These are phyloP conservation scores for Epizoanthus stellaris DNA, from an alignment of 92 coral and sea anemone genomes.

Conservation along the genomic window DNA sequence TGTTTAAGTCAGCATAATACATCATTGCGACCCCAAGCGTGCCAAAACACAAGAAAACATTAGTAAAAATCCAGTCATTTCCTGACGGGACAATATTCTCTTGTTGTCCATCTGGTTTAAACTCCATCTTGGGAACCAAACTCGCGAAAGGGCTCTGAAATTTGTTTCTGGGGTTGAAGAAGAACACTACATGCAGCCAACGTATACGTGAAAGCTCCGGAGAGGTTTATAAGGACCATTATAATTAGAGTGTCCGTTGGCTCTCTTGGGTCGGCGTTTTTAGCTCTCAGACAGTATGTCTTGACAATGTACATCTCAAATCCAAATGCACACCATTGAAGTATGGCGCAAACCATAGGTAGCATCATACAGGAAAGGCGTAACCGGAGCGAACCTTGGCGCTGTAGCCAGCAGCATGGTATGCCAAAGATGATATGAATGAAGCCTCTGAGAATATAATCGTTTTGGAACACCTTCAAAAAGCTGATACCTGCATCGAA, in stretches of 20 bases:
- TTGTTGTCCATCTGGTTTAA: constrained; percentile 64
- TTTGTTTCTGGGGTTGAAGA: constrained; percentile 53
- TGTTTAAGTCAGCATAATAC: constrained; percentile 36
- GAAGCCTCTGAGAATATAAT: constrained; percentile 26
- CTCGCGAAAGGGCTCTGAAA: constrained; percentile 51
- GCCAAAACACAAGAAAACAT: constrained; percentile 55
- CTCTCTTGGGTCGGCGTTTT: constrained; percentile 25
- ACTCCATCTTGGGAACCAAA: constrained; percentile 61
- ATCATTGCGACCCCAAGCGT: constrained; percentile 38
- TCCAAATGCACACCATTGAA: constrained; percentile 60
- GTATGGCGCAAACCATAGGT: constrained; percentile 17
- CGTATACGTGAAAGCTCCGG: constrained; percentile 63
- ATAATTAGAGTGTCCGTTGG: constrained; percentile 66
- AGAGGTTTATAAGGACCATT: constrained; percentile 42
- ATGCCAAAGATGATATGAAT: constrained; percentile 15
- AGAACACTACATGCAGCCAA: constrained; percentile 49
- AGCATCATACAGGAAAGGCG: constrained; percentile 2
- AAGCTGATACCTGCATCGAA: neutral
- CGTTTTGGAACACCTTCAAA: constrained; percentile 24
- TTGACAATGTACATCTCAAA: constrained; percentile 47
- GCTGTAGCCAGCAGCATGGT: constrained; percentile 35
- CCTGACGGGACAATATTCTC: constrained; percentile 45
- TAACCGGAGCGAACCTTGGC: neutral
- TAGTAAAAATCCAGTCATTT: constrained; percentile 60
- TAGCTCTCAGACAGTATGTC: constrained; percentile 41